Evolutionary conservation across 2,888 invertebrate genomes (phyloP), one percentile per base, ranked within the genome.

Genomic region (Patella caerulea): DNA sequence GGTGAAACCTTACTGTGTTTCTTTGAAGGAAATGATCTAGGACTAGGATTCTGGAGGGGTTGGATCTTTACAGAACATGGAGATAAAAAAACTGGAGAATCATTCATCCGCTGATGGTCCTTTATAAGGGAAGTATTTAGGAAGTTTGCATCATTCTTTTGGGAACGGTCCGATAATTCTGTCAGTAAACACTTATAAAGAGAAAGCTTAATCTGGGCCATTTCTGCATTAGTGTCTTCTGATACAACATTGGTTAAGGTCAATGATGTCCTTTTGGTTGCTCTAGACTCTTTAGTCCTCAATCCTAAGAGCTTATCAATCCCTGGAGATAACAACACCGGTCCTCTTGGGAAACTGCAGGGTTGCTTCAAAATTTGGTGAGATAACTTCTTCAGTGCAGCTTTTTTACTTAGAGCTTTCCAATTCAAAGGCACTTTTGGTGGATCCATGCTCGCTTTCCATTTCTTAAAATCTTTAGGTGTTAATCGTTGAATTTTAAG

Each of bases 221-320:
- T 79, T 55, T 88, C 87, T 3, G 85, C 87, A 77, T 84, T 86
- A 19, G 82, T 80, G 54, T 88, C 86, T 74, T 88, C 88, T 17
- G 87, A 87, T 45, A 88, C 84, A 75, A 83, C 82, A 76, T 87
- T 85, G 7, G 83, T 78, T 14, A 86, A 76, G 34, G 85, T 81
- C 53, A 87, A 78, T 2, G 77, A 77, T 17, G 69, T 34, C 12
- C 52, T 69, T n/a, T 70, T 75, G 24, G 74, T 78, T 11, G 59
- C 71, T 69, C 75, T 34, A 45, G 70, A 73, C 0, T 83, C 83
- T 24, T 83, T 79, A 17, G 82, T 86, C 76, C 85, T 85, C 74
- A 89, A 79, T 1, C 88, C 88, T 15, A 88, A 82, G 17, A 87
- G 72, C 76, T 83, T 84, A 74, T 88, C 87, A 73, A 87, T 83